A percentile compares a stretch with the other conserved stretches of the same genome.
These are phyloP conservation scores for Zingel zingel DNA, from an alignment of 2,113 vertebrate genomes.

Conservation along the genomic window DNA sequence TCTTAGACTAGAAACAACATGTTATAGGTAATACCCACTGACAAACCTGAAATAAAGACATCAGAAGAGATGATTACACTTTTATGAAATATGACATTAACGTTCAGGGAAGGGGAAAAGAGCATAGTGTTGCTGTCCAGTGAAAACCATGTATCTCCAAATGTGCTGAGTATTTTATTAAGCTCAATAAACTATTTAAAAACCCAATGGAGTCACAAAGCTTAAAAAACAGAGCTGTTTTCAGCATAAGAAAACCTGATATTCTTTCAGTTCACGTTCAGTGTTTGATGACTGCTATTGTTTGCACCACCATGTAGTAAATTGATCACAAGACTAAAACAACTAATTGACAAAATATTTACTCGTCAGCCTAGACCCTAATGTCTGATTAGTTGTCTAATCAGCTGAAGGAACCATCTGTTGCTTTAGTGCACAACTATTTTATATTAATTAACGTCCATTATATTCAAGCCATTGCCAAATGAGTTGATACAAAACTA, in stretches of 20 bases:
- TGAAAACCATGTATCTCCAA: neutral
- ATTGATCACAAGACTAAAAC: neutral
- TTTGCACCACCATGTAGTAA: neutral
- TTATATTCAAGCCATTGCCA: too few relatives aligned
- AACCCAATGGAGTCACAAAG: neutral
- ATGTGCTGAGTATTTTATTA: neutral
- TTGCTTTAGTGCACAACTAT: neutral
- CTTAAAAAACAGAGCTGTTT: too few relatives aligned
- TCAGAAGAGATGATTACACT: neutral
- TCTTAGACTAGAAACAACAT: neutral
- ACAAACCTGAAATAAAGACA: neutral
- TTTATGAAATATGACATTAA: neutral
- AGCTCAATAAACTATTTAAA: too few relatives aligned
- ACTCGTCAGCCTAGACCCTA: neutral
- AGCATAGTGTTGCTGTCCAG: neutral
- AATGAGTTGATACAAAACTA: too few relatives aligned
- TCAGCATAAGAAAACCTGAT: neutral
- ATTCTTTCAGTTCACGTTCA: neutral
- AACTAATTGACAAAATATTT: constrained; percentile 2
- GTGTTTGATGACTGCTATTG: neutral
- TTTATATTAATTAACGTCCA: too few relatives aligned
- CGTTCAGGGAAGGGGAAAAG: neutral
- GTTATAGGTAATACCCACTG: neutral
- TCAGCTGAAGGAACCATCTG: neutral
- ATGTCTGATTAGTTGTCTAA: neutral